Evolutionary conservation across 2,113 vertebrate genomes (phyloP).

Genomic region (Dasyurus viverrinus): DNA sequence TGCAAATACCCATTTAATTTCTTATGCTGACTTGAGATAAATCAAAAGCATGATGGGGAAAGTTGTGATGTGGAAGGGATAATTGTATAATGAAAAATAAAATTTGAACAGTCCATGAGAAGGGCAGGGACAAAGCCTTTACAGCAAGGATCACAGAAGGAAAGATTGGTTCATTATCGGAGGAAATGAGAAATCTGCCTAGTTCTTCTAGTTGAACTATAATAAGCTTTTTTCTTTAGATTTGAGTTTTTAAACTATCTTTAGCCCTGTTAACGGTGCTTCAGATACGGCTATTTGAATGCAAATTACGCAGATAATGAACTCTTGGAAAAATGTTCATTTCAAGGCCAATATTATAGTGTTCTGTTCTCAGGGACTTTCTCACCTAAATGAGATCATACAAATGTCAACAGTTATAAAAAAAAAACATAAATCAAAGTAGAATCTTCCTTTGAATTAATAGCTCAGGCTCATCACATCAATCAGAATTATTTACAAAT

Average conservation of each 20-base stretch:
- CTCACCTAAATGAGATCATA: constrained; percentile 77
- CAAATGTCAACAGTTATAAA: constrained; percentile 82
- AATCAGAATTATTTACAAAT: constrained; percentile 72
- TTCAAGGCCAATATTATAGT: constrained; percentile 75
- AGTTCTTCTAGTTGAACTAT: constrained; percentile 62
- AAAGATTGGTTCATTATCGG: not conserved
- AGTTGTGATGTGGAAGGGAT: too few species aligned
- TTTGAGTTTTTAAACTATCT: constrained; percentile 71
- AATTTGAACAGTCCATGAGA: not conserved
- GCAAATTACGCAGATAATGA: constrained; percentile 83
- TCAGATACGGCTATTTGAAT: constrained; percentile 77
- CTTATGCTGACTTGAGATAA: too few species aligned
- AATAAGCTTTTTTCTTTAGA: constrained; percentile 70
- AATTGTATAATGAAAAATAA: not conserved
- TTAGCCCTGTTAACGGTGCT: constrained; percentile 70
- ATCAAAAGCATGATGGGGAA: too few species aligned
- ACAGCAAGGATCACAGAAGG: not conserved
- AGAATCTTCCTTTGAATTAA: constrained; percentile 79
- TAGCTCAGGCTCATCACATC: constrained; percentile 65
- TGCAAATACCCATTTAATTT: too few species aligned
- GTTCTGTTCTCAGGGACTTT: constrained; percentile 66
- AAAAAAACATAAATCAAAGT: constrained; percentile 79
- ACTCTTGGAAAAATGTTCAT: constrained; percentile 74
- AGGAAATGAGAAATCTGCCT: constrained; percentile 57
- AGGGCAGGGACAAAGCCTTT: not conserved